A percentile compares a stretch with the other conserved stretches of the same genome.
Evolutionary conservation across 2,113 vertebrate species (phyloP).

Genomic region (Prionailurus bengalensis): DNA sequence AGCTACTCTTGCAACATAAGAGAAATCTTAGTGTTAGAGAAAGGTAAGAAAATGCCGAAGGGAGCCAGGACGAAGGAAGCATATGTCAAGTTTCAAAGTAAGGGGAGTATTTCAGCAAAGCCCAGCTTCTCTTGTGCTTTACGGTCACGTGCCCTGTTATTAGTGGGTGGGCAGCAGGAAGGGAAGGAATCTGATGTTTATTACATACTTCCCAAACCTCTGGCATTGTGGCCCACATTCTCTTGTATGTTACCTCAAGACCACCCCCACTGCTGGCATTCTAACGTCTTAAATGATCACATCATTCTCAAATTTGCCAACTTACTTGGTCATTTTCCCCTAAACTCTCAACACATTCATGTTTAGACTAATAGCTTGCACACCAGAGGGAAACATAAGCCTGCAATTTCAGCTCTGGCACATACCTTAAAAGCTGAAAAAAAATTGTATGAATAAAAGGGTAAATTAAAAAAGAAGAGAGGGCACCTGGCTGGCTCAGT

Average conservation of each 20-base stretch:
- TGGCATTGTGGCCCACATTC: background rate
- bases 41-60: background rate
- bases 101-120: background rate
- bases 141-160: rapidly evolving
- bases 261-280: background rate
- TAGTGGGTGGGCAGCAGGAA: background rate
- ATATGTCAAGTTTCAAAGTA: background rate
- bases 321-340: background rate
- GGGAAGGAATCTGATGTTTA: background rate
- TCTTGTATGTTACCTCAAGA: background rate
- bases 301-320: background rate
- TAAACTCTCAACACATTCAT: background rate
- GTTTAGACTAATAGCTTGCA: background rate
- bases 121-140: background rate
- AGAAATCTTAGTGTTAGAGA: background rate
- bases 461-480: background rate
- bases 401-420: background rate
- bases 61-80: background rate
- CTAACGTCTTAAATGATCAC: background rate
- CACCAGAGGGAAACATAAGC: background rate
- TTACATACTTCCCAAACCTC: background rate
- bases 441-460: background rate
- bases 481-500: no score
- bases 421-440: background rate
- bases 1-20: background rate